Evolutionary conservation across 2,888 invertebrate species (phyloP).

Genomic region (Parnassius smintheus): DNA sequence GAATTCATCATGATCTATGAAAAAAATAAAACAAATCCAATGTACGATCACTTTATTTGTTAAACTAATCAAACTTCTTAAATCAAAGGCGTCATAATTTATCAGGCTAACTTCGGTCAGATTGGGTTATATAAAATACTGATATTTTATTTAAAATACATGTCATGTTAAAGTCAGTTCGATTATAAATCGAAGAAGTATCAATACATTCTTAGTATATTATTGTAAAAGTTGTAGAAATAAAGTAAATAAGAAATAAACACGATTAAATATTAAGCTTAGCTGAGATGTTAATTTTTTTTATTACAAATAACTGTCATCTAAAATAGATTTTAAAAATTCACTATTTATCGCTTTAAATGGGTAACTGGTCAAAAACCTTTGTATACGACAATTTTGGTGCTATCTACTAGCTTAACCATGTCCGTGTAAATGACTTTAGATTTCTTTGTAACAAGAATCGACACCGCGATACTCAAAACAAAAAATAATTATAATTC

Average conservation of each 20-base stretch:
- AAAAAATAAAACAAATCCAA: conserved; percentile 2
- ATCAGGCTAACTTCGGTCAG: neutral
- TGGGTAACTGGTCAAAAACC: conserved; percentile 6
- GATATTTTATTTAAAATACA: neutral
- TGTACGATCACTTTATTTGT: conserved; percentile 20
- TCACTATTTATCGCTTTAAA: neutral
- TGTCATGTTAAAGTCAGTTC: no score
- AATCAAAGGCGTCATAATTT: neutral
- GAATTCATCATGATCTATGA: no score
- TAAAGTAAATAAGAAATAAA: no score
- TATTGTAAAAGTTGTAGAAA: no score
- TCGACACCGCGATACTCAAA: no score
- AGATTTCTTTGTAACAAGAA: neutral
- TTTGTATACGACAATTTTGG: conserved; percentile 16
- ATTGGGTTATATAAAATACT: neutral
- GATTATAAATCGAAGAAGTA: neutral
- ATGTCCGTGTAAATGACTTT: neutral
- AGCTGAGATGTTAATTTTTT: no score
- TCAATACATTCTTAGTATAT: no score
- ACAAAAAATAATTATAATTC: no score
- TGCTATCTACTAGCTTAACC: neutral
- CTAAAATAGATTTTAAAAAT: neutral
- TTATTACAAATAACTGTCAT: no score
- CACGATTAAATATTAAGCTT: no score
- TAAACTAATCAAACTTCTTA: conserved; percentile 7